A percentile compares a stretch with the other conserved stretches of the same genome.
These are phyloP conservation scores for Alcedo quadribrachys DNA, from an alignment of 2,797 vertebrate genomes.

Conservation along the genomic window DNA sequence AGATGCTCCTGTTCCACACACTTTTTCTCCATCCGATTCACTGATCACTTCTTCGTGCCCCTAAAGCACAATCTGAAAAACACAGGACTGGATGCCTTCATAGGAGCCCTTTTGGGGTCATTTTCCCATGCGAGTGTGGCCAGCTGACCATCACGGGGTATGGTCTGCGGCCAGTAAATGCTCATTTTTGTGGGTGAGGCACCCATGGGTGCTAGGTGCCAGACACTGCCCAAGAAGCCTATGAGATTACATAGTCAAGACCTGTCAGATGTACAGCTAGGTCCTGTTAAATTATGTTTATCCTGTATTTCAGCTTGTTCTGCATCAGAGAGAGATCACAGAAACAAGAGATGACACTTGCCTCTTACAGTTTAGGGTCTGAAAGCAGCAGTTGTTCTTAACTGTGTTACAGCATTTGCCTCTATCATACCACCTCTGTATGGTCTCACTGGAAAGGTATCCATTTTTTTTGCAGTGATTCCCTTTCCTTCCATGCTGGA, in stretches of 20 bases:
- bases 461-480: not conserved
- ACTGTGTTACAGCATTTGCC: not conserved
- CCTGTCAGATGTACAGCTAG: not conserved
- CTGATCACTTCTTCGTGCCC: not conserved
- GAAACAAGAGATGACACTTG: not conserved
- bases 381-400: not conserved
- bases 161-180: not conserved
- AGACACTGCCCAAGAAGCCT: not conserved
- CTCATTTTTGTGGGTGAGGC: not conserved
- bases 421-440: not conserved
- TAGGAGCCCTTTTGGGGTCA: not conserved
- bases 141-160: not conserved
- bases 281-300: not conserved
- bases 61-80: not conserved
- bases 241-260: not conserved
- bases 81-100: not conserved
- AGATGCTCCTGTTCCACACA: not conserved
- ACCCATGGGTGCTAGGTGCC: rapidly evolving
- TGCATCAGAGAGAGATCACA: not conserved
- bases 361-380: not conserved
- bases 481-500: not conserved
- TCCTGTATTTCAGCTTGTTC: not conserved
- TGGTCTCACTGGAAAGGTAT: not conserved
- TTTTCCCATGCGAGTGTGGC: not conserved
- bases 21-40: not conserved